These are phyloP conservation scores for Sinhomidia bicolor DNA, from an alignment of 2,888 invertebrate genomes.

Conservation along the genomic window DNA sequence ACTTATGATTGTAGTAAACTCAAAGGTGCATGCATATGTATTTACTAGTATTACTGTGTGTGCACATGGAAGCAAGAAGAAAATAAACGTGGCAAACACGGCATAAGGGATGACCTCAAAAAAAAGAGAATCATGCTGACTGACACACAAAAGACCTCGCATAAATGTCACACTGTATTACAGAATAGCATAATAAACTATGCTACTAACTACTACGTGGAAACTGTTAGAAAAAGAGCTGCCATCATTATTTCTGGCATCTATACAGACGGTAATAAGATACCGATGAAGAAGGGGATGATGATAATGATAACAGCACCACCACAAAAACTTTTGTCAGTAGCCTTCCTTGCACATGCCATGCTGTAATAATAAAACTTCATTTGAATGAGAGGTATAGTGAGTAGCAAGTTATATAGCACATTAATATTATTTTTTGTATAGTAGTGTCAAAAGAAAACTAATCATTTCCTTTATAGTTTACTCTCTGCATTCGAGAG, in stretches of 20 bases:
- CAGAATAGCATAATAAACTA: neutral
- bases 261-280: neutral
- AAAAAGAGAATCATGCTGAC: constrained; percentile 37
- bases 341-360: neutral
- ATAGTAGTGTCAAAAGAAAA: too few relatives aligned
- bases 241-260: neutral
- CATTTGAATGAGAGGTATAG: too few relatives aligned
- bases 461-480: neutral
- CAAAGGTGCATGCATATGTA: neutral
- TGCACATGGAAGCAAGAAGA: neutral
- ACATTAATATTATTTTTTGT: neutral
- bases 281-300: neutral
- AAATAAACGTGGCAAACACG: too few relatives aligned
- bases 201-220: neutral
- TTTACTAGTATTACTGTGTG: neutral
- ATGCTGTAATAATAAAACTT: neutral
- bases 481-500: neutral
- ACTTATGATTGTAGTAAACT: neutral
- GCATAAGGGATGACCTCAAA: constrained; percentile 5
- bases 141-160: constrained; percentile 42
- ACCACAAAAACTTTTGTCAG: neutral
- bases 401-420: neutral
- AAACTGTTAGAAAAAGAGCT: neutral
- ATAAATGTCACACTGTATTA: constrained; percentile 50
- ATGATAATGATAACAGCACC: too few relatives aligned